Conservation (phyloP, 2,113 vertebrate genomes). For the Euleptes europaea region DNA sequence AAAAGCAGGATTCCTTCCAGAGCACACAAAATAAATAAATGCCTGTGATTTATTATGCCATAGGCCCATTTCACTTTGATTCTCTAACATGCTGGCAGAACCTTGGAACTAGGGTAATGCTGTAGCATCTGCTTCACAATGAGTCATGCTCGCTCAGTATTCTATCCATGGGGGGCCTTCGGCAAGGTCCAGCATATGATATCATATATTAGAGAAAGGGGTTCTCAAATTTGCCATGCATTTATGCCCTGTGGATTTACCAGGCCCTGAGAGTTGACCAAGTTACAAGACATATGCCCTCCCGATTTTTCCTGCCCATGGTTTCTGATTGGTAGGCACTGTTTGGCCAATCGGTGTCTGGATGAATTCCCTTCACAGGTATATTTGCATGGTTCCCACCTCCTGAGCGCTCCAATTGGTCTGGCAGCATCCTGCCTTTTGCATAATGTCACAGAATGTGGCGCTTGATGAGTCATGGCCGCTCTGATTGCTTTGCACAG, state of each 20-base stretch:
- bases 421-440: neutral
- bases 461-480: slow-evolving; percentile 9
- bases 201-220: neutral
- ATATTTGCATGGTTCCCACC: neutral
- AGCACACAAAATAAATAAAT: neutral
- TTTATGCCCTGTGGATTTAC: too few species aligned
- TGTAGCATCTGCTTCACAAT: neutral
- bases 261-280: neutral
- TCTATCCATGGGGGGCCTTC: neutral
- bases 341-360: neutral
- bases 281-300: neutral
- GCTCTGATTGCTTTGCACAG: slow-evolving; percentile 1
- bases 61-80: slow-evolving; percentile 2
- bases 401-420: neutral
- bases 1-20: neutral
- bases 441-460: neutral
- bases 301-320: neutral
- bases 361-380: neutral
- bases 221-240: neutral
- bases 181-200: neutral
- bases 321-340: neutral
- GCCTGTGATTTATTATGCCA: slow-evolving; percentile 10
- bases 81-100: slow-evolving; percentile 17
- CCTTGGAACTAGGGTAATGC: neutral
- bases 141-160: neutral